Conservation (phyloP, 2,888 invertebrate genomes). For the Ichneumon xanthorius region DNA sequence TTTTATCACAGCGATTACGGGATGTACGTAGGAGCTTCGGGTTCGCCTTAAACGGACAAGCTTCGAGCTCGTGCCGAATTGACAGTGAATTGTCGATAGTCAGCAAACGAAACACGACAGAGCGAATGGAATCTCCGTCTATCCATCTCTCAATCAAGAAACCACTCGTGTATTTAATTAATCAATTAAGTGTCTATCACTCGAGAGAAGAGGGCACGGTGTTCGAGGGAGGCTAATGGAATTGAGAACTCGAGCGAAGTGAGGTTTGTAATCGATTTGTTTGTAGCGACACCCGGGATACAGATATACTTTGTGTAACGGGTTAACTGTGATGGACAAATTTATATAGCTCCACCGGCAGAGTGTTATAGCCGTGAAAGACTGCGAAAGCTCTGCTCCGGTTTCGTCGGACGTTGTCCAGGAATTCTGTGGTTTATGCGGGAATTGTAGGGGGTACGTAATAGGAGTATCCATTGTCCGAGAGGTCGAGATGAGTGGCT, state of each 20-base stretch:
- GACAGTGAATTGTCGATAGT: no score
- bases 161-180: constrained; percentile 20
- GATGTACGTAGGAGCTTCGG: no score
- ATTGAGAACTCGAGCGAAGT: constrained; percentile 25
- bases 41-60: no score
- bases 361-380: background rate
- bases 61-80: no score
- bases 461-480: constrained; percentile 33
- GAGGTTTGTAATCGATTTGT: constrained; percentile 49
- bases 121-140: background rate
- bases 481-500: constrained; percentile 20
- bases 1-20: background rate
- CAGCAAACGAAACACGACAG: background rate
- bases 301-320: constrained; percentile 8
- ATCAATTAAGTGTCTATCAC: constrained; percentile 11
- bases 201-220: background rate
- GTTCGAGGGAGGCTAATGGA: constrained; percentile 22
- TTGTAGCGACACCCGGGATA: constrained; percentile 6
- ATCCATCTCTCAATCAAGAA: background rate
- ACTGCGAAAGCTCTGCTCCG: constrained; percentile 17
- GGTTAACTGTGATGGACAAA: background rate
- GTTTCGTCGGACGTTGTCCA: background rate
- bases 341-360: background rate
- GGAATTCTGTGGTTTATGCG: constrained; percentile 26
- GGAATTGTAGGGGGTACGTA: constrained; percentile 11